Base-by-base conservation (phyloP, 2,113 vertebrate genomes). In the Sarotherodon lohbergeri region DNA sequence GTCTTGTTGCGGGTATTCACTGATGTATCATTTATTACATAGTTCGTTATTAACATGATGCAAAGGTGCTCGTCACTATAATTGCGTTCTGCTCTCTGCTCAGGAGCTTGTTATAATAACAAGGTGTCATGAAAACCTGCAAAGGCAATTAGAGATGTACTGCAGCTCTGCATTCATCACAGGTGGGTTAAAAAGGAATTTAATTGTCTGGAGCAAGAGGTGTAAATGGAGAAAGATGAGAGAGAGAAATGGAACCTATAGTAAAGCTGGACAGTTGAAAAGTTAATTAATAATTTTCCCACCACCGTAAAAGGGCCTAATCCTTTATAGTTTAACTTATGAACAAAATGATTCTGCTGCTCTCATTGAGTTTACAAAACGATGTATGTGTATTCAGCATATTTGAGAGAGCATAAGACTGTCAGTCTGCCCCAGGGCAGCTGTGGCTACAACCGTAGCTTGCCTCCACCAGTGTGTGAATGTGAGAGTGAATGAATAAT, bases 111-210 rank as follows among this genome's bases (percentile, higher is more conserved):
- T 91, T 88, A 73, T 54, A 46, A 84, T 83, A 81, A 50, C 50
- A 32, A 32, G 0, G 29, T 36, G 73, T 87, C 87, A 81, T 73
- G 32, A 63, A 91, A 86, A 80, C 27, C 86, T 84, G 48, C 85
- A 85, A 91, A 90, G 92, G 91, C 91, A 88, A 83, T 90, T 86
- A 87, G 78, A 48, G 63, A 83, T 27, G 52, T 63, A 87, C 63
- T 68, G 46, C 81, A 83, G 82, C 80, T 90, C 34, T 3, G 68
- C 87, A 50, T 63, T 92, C 46, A 63, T 89, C 66, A 46, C 78
- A 57, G 84, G 14, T 57, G 56, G n/a, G 85, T 90, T 68, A 84
- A 80, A 14, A 4, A 27, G 84, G 46, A 78, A 50, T 48, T 54
- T 88, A 82, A 87, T 61, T 85, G 61, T 81, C 82, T 52, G n/a